phyloP scores from a whole-genome alignment of 2,113 vertebrate species.

The Microtus pennsylvanicus region DNA sequence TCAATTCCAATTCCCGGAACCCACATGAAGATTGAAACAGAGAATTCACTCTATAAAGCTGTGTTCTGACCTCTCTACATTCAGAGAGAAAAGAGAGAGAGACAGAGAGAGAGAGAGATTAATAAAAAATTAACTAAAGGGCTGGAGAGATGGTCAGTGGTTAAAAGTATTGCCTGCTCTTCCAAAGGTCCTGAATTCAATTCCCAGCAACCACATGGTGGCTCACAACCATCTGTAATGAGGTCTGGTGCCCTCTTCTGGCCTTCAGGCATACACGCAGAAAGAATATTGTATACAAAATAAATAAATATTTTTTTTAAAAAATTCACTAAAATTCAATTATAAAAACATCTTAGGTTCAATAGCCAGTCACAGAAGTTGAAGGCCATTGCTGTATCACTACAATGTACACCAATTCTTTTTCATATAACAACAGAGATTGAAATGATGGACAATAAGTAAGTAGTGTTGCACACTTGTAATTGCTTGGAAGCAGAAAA shows the following conservation, averaged over 20 bases:
- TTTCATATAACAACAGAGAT: not conserved
- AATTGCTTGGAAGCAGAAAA: not conserved
- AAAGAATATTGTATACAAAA: too few species aligned
- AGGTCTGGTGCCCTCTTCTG: too few species aligned
- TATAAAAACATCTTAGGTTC: constrained; percentile 2
- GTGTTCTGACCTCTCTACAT: not conserved
- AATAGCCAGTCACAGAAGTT: constrained; percentile 29
- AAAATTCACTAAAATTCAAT: constrained; percentile 7
- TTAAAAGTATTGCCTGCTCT: too few species aligned
- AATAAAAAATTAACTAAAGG: too few species aligned
- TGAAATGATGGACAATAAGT: not conserved
- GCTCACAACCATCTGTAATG: too few species aligned
- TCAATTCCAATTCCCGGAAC: not conserved
- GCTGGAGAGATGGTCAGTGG: too few species aligned
- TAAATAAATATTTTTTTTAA: too few species aligned
- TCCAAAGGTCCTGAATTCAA: too few species aligned
- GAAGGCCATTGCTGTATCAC: not conserved
- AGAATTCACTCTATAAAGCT: not conserved
- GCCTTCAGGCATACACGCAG: too few species aligned
- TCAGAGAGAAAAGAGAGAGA: too few species aligned
- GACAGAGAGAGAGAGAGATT: too few species aligned
- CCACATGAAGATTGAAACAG: not conserved
- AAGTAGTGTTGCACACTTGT: not conserved
- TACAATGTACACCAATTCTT: not conserved
- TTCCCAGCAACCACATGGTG: too few species aligned